A percentile compares a stretch with the other conserved stretches of the same genome.
Conservation (phyloP, 2,888 invertebrate genomes). For the Trichogramma dendrolimi region DNA sequence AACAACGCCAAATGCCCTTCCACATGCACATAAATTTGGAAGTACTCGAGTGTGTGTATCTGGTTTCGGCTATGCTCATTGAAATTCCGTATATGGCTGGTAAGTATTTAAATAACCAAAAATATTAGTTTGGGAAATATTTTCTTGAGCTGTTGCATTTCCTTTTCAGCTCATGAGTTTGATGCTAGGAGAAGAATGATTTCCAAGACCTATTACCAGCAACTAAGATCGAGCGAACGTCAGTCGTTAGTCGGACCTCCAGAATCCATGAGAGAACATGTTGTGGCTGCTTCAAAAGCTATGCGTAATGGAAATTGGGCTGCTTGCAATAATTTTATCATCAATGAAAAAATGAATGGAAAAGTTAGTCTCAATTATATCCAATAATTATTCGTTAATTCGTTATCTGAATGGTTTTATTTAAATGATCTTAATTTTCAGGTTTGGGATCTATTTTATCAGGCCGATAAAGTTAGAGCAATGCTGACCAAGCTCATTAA, state of each 20-base stretch:
- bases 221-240: slow-evolving; percentile 88
- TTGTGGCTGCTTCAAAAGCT: slow-evolving; percentile 96
- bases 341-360: slow-evolving; percentile 99
- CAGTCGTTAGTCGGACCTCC: slow-evolving; percentile 94
- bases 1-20: slow-evolving; percentile 97
- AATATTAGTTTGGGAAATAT: not conserved
- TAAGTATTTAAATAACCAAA: slow-evolving; percentile 34
- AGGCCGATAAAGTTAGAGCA: slow-evolving; percentile 79
- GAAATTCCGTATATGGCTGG: slow-evolving; percentile 98
- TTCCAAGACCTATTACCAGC: slow-evolving; percentile 96
- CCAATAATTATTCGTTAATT: not conserved
- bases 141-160: no score
- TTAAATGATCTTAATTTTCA: slow-evolving; percentile 38
- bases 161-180: slow-evolving; percentile 80
- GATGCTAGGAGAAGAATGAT: slow-evolving; percentile 96
- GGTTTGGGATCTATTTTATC: slow-evolving; percentile 97
- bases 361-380: slow-evolving; percentile 57
- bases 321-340: slow-evolving; percentile 88
- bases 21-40: slow-evolving; percentile 99
- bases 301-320: slow-evolving; percentile 99
- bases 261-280: slow-evolving; percentile 98
- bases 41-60: slow-evolving; percentile 94
- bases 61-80: slow-evolving; percentile 97
- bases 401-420: no score
- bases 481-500: slow-evolving; percentile 94